These are phyloP conservation scores for Tanypteryx hageni DNA, from an alignment of 2,888 invertebrate species.

Conservation along the genomic window DNA sequence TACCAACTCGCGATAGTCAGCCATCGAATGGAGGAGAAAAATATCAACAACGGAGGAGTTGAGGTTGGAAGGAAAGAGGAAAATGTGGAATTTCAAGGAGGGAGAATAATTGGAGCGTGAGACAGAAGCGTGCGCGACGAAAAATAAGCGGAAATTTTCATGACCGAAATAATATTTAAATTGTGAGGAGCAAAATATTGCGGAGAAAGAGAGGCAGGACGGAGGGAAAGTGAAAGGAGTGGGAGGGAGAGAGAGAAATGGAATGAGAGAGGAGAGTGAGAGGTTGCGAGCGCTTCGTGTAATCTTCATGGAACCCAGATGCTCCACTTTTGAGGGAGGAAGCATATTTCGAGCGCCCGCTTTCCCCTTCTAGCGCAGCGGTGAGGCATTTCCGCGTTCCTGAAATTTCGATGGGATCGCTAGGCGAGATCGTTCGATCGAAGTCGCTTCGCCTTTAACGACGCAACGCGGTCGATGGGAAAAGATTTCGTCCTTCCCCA, in stretches of 20 bases:
- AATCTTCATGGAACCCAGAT: conserved; percentile 57
- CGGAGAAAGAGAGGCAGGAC: too few species aligned
- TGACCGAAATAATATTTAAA: too few species aligned
- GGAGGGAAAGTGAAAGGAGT: background rate
- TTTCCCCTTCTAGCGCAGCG: conserved; percentile 54
- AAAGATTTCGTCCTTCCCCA: background rate
- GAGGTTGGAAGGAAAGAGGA: background rate
- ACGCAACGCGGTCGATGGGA: background rate
- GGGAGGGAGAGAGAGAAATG: background rate
- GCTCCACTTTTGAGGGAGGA: conserved; percentile 59
- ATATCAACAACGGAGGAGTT: too few species aligned
- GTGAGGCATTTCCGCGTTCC: conserved; percentile 56
- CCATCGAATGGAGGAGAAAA: too few species aligned
- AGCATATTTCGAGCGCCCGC: conserved; percentile 58
- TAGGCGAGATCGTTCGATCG: conserved; percentile 13
- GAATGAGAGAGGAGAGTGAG: background rate
- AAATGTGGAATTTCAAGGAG: background rate
- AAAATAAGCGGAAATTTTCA: background rate
- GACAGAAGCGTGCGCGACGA: background rate
- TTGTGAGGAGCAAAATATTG: too few species aligned
- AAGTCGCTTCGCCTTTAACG: background rate
- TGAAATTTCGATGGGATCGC: conserved; percentile 62
- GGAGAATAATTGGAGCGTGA: background rate
- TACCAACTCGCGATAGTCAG: too few species aligned
- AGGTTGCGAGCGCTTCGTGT: conserved; percentile 34